Conservation (phyloP, 2,888 invertebrate species). For the Scaptomyza cyrtandrae region DNA sequence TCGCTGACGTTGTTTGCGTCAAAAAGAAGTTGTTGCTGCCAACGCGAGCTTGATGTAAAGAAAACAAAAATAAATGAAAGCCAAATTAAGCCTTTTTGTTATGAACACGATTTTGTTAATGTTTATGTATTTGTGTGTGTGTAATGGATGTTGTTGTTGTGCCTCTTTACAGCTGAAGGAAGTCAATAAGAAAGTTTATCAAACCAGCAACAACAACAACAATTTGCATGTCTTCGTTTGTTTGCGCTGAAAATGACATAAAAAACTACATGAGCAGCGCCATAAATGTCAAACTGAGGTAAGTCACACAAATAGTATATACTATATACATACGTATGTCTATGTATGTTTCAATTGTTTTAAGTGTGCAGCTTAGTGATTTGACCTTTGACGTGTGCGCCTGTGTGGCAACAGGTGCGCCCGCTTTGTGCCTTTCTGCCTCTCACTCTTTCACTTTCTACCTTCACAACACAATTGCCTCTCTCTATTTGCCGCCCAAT, state of each 20-base stretch:
- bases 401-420: conserved; percentile 66
- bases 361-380: conserved; percentile 40
- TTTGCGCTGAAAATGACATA: conserved; percentile 78
- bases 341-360: conserved; percentile 11
- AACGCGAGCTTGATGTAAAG: conserved; percentile 13
- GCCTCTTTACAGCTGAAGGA: conserved; percentile 38
- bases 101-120: conserved; percentile 1
- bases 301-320: conserved; percentile 47
- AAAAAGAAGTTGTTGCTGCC: conserved; percentile 66
- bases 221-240: conserved; percentile 80
- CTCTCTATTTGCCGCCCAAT: neutral
- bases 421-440: conserved; percentile 4
- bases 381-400: conserved; percentile 59
- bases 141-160: conserved; percentile 19
- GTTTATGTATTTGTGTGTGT: conserved; percentile 8
- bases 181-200: neutral
- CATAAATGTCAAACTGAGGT: conserved; percentile 81
- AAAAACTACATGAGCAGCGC: conserved; percentile 80
- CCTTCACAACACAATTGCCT: neutral
- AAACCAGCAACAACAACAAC: conserved; percentile 33
- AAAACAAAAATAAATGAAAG: neutral
- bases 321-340: conserved; percentile 12
- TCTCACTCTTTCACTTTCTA: neutral
- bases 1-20: conserved; percentile 69
- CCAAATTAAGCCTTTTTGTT: conserved; percentile 2